These are phyloP conservation scores for Polydrusus cervinus DNA, from an alignment of 2,888 invertebrate genomes.

Conservation along the genomic window DNA sequence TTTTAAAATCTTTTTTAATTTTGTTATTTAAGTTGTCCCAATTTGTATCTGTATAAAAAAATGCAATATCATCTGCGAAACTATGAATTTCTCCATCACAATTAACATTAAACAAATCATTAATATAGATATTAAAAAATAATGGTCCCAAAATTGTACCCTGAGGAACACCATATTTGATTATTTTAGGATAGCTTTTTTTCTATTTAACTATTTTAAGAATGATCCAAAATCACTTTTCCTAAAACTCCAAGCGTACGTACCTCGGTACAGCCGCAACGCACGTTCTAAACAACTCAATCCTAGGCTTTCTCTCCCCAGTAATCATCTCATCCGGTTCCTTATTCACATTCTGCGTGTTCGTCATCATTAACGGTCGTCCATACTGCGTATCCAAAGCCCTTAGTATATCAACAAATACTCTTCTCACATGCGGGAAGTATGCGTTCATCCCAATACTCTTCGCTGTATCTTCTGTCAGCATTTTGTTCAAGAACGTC, in stretches of 20 bases:
- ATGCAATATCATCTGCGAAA: too few species aligned
- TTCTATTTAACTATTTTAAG: too few species aligned
- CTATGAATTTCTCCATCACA: too few species aligned
- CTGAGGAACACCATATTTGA: too few species aligned
- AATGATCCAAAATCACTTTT: too few species aligned
- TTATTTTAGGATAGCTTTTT: too few species aligned
- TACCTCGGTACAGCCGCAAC: slow-evolving; percentile 96
- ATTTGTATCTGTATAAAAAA: too few species aligned
- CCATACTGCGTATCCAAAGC: slow-evolving; percentile 97
- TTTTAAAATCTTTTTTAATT: too few species aligned
- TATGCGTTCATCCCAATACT: slow-evolving; percentile 98
- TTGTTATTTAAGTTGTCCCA: too few species aligned
- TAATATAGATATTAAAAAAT: too few species aligned
- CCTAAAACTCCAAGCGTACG: neutral
- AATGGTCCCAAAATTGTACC: too few species aligned
- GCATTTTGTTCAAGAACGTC: slow-evolving; percentile 95
- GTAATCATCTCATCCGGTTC: slow-evolving; percentile 93
- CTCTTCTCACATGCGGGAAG: slow-evolving; percentile 95
- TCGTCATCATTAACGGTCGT: slow-evolving; percentile 96
- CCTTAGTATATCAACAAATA: slow-evolving; percentile 95
- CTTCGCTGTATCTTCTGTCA: slow-evolving; percentile 96
- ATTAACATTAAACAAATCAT: too few species aligned
- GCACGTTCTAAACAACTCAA: slow-evolving; percentile 98
- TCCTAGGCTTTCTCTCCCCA: slow-evolving; percentile 97
- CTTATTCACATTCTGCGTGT: slow-evolving; percentile 95